Evolutionary conservation across 2,888 invertebrate genomes (phyloP).

Genomic region (Tuta absoluta): DNA sequence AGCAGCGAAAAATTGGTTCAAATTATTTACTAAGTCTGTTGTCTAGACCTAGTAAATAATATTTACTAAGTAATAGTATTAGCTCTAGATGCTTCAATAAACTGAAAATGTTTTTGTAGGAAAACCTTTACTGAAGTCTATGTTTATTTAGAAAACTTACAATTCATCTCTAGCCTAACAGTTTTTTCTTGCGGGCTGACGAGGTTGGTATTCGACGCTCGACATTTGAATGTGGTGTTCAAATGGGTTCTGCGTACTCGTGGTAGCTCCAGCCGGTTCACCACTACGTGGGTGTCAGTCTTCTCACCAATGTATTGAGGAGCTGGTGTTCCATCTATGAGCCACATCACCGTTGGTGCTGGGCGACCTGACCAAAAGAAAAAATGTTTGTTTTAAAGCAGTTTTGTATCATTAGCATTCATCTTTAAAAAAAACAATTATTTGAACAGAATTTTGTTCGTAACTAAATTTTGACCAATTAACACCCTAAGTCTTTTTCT

Average conservation of each 20-base stretch:
- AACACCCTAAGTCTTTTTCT: too few relatives aligned
- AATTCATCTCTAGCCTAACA: conserved; percentile 90
- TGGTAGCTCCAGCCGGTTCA: conserved; percentile 88
- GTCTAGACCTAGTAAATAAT: background rate
- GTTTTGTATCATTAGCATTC: too few relatives aligned
- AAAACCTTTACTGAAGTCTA: background rate
- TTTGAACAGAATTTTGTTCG: too few relatives aligned
- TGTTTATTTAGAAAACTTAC: conserved; percentile 87
- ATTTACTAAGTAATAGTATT: conserved; percentile 1
- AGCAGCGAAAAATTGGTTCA: background rate
- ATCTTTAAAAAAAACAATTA: too few relatives aligned
- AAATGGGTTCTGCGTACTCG: conserved; percentile 88
- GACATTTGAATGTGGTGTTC: conserved; percentile 93
- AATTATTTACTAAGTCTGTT: background rate
- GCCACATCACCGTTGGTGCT: conserved; percentile 92
- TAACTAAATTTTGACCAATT: too few relatives aligned
- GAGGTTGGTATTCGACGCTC: conserved; percentile 92
- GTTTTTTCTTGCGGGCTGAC: conserved; percentile 91
- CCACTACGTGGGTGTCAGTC: conserved; percentile 87
- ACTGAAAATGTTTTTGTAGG: background rate
- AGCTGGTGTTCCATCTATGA: conserved; percentile 86
- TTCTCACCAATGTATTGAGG: conserved; percentile 86
- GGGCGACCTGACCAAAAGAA: conserved; percentile 86
- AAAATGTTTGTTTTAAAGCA: too few relatives aligned
- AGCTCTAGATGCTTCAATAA: background rate